phyloP scores from a whole-genome alignment of 1,140 invertebrate species.

The Macrosteles quadrilineatus region DNA sequence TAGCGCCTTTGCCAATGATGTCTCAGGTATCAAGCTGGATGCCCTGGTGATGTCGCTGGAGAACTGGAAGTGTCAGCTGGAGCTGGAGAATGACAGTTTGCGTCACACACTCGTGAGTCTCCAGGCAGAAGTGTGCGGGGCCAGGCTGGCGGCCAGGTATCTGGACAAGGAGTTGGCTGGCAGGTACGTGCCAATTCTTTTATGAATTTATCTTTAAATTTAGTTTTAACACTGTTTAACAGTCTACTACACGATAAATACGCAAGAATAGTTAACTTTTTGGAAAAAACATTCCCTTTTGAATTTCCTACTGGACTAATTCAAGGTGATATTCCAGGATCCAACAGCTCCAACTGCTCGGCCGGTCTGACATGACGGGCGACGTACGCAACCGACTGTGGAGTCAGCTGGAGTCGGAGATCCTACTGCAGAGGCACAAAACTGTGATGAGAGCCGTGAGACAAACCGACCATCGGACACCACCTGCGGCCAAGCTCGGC shows the following conservation, averaged over 20 bases:
- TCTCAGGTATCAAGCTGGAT: constrained; percentile 39
- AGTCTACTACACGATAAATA: too few species aligned
- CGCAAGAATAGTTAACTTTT: too few species aligned
- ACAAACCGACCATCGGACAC: constrained; percentile 33
- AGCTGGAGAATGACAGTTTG: constrained; percentile 69
- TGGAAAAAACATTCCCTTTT: too few species aligned
- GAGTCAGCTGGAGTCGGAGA: constrained; percentile 85
- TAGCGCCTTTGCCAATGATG: background rate
- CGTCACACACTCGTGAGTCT: constrained; percentile 68
- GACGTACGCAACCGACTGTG: constrained; percentile 77
- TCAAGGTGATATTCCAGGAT: too few species aligned
- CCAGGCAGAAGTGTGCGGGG: constrained; percentile 81
- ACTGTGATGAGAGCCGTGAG: constrained; percentile 58
- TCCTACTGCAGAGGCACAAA: constrained; percentile 81
- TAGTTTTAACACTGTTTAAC: too few species aligned
- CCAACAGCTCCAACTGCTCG: constrained; percentile 83
- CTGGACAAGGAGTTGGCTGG: constrained; percentile 85
- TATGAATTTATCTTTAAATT: constrained; percentile 12
- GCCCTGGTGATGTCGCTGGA: constrained; percentile 38
- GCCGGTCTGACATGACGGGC: constrained; percentile 66
- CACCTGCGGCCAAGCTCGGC: constrained; percentile 40
- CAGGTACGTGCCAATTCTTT: constrained; percentile 56
- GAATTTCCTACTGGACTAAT: too few species aligned
- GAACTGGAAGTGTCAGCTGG: constrained; percentile 44
- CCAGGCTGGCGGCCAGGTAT: constrained; percentile 81